Conservation (phyloP, 2,113 vertebrate genomes). For the Ciconia stormi region DNA sequence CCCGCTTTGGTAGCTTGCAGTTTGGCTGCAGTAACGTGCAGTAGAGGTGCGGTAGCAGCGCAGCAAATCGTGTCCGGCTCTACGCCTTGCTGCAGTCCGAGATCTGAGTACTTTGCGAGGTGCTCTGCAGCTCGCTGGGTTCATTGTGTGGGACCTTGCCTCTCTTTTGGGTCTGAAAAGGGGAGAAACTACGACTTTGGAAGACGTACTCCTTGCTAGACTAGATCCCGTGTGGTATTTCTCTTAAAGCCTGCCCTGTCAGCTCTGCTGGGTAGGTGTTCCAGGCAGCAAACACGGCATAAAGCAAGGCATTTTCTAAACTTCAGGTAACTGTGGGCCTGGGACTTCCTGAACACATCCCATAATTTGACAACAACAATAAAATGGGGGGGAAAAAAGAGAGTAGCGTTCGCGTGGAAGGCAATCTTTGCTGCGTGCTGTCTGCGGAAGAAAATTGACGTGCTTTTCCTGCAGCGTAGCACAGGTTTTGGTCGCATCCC, state of each 20-base stretch:
- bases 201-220: neutral
- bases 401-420: rapidly evolving
- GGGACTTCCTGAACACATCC: neutral
- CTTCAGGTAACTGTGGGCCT: neutral
- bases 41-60: neutral
- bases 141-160: neutral
- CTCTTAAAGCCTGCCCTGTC: too few relatives aligned
- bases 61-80: rapidly evolving
- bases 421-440: neutral
- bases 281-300: rapidly evolving
- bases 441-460: neutral
- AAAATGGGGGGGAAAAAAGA: neutral
- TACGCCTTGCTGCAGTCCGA: rapidly evolving
- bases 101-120: neutral
- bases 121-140: neutral
- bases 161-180: neutral
- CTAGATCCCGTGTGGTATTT: neutral
- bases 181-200: rapidly evolving
- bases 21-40: too few relatives aligned
- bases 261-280: neutral
- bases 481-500: too few relatives aligned
- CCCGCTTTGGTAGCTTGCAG: rapidly evolving
- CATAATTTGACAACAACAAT: too few relatives aligned
- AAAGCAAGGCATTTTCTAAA: too few relatives aligned
- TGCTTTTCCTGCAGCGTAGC: neutral